Conservation (phyloP, 2,113 vertebrate genomes). For the Phodopus roborovskii region DNA sequence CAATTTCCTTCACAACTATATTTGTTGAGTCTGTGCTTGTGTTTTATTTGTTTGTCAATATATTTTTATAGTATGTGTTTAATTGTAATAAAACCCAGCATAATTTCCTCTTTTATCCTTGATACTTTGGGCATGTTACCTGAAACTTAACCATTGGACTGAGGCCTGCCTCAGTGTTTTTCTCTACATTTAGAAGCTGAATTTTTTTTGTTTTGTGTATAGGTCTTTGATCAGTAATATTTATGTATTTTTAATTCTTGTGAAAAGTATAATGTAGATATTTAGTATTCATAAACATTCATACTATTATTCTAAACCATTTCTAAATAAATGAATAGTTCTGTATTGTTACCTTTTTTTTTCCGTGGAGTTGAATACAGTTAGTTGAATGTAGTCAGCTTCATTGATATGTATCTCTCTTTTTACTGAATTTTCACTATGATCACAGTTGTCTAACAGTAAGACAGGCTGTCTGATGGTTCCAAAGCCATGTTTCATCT, state of each 20-base stretch:
- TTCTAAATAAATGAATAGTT: background rate
- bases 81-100: background rate
- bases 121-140: background rate
- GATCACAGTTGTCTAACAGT: background rate
- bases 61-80: background rate
- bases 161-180: background rate
- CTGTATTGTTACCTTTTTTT: background rate
- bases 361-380: background rate
- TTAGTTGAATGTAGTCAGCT: background rate
- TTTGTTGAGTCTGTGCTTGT: background rate
- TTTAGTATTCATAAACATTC: background rate
- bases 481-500: background rate
- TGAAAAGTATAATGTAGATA: background rate
- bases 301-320: background rate
- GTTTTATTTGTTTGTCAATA: background rate
- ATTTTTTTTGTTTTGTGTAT: background rate
- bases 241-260: background rate
- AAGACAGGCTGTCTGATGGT: background rate
- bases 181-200: background rate
- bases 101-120: background rate
- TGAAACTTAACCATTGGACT: background rate
- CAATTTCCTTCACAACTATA: background rate
- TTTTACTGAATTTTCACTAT: background rate
- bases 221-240: background rate
- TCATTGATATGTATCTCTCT: background rate